Evolutionary conservation across 2,797 vertebrate genomes (phyloP), one percentile per base, ranked within the genome.

Genomic region (Zenarchopterus dispar): DNA sequence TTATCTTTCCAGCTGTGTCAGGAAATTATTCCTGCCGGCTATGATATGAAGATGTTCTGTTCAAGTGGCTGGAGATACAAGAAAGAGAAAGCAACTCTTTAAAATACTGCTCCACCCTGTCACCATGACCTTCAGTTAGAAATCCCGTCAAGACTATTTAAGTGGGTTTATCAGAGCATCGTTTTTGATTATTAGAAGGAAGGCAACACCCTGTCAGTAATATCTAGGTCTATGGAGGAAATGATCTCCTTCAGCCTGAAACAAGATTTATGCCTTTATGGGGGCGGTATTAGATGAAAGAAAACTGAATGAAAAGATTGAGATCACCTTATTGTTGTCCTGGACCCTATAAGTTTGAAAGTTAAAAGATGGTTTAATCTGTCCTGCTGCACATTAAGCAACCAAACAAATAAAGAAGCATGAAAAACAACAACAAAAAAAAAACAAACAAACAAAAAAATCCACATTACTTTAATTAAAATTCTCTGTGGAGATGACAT

Each of bases 241-340:
- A 21, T 49, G 44, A 66, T 42, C 43, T 70, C n/a, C 21, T 68
- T 55, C 11, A 28, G 60, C 47, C 8, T 57, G 33, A 36, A 13
- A 36, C 56, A 55, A 60, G 11, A 67, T 60, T 51, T 28, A 42
- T 4, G 26, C 18, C 11, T 53, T 45, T 16, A 48, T 28, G 48
- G 46, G 22, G 13, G 33, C 31, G 43, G 42, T 58, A 51, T 59
- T 48, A 55, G 47, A 67, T n/a, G 42, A 33, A 31, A 18, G 18
- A 42, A 64, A 60, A 62, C 44, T 26, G 54, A 56, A 73, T 81
- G 69, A 78, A 36, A n/a, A n/a, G n/a, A n/a, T n/a, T n/a, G n/a
- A n/a, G n/a, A n/a, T n/a, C n/a, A n/a, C n/a, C 31, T 31, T 8
- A 8, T 1, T 8, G 1, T 31, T 8, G 31, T 31, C 31, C 31